Percentiles rank a stretch among this genome's conserved stretches.
These are phyloP conservation scores for Trachymyrmex septentrionalis DNA, from an alignment of 1,140 invertebrate species.

Conservation along the genomic window DNA sequence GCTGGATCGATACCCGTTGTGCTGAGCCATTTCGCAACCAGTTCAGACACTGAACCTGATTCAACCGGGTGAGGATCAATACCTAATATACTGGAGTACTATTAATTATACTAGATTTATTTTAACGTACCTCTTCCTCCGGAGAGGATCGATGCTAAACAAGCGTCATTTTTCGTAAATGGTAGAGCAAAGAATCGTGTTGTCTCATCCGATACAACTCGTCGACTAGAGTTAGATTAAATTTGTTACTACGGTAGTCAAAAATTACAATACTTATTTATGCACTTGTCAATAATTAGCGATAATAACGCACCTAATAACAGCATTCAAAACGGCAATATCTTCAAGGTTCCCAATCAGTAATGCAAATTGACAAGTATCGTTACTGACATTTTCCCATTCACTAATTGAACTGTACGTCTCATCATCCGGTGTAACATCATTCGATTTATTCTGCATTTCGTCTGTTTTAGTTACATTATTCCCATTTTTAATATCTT, in stretches of 20 bases:
- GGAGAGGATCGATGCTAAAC: conserved; percentile 91
- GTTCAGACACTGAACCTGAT: conserved; percentile 91
- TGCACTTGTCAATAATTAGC: conserved; percentile 74
- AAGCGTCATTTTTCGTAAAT: conserved; percentile 89
- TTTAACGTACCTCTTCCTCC: conserved; percentile 90
- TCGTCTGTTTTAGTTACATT: conserved; percentile 48
- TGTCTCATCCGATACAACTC: conserved; percentile 76
- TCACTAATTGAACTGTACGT: conserved; percentile 84
- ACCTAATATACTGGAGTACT: neutral
- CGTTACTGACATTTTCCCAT: conserved; percentile 95
- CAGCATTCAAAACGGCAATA: conserved; percentile 92
- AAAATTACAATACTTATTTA: conserved; percentile 34
- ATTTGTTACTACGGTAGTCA: neutral
- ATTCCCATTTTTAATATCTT: conserved; percentile 70
- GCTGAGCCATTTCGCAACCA: conserved; percentile 93
- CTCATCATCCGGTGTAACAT: conserved; percentile 85
- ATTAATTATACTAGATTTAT: neutral
- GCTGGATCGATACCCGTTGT: conserved; percentile 90
- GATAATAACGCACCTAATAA: conserved; percentile 87
- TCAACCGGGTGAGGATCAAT: neutral
- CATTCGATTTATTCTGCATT: conserved; percentile 45
- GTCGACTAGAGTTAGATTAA: conserved; percentile 77
- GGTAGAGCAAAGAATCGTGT: conserved; percentile 86
- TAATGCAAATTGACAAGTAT: conserved; percentile 94
- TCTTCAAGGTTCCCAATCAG: conserved; percentile 96